phyloP scores from a whole-genome alignment of 1,140 invertebrate genomes.

The Drosophila saltans region DNA sequence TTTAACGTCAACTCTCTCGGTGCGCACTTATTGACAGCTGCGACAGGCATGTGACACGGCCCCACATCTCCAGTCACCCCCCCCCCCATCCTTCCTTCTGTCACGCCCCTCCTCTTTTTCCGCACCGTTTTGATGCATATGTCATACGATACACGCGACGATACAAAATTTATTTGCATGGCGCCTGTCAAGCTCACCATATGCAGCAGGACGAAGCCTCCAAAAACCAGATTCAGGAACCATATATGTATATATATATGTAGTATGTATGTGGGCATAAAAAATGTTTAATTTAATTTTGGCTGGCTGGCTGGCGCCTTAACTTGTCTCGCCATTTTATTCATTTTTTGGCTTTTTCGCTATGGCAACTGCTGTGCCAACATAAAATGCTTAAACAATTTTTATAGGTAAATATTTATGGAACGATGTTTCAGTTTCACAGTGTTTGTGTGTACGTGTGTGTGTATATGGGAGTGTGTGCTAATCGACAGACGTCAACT shows the following conservation, averaged over 20 bases:
- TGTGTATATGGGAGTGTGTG: conserved; percentile 16
- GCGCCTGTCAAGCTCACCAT: conserved; percentile 43
- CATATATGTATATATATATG: not conserved
- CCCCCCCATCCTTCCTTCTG: not conserved
- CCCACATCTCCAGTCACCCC: not conserved
- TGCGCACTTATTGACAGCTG: conserved; percentile 79
- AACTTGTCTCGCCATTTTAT: conserved; percentile 20
- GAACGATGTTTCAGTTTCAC: conserved; percentile 19
- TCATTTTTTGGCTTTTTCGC: conserved; percentile 18
- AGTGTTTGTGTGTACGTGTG: not conserved
- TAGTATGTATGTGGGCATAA: conserved; percentile 49
- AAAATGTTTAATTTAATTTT: conserved; percentile 80
- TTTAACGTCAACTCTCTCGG: conserved; percentile 71
- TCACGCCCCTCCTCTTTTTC: not conserved
- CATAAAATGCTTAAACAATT: conserved; percentile 79
- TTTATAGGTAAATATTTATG: conserved; percentile 71
- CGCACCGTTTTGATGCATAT: conserved; percentile 68
- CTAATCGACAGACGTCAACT: conserved; percentile 69
- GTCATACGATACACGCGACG: conserved; percentile 73
- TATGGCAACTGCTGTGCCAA: conserved; percentile 73
- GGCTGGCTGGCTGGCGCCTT: conserved; percentile 26
- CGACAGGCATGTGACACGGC: conserved; percentile 55
- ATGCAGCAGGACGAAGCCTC: conserved; percentile 16
- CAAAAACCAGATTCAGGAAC: not conserved
- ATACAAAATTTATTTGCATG: conserved; percentile 74